Evolutionary conservation across 1,140 invertebrate species (phyloP), one percentile per base, ranked within the genome.

Genomic region (Sarcophaga bullata): DNA sequence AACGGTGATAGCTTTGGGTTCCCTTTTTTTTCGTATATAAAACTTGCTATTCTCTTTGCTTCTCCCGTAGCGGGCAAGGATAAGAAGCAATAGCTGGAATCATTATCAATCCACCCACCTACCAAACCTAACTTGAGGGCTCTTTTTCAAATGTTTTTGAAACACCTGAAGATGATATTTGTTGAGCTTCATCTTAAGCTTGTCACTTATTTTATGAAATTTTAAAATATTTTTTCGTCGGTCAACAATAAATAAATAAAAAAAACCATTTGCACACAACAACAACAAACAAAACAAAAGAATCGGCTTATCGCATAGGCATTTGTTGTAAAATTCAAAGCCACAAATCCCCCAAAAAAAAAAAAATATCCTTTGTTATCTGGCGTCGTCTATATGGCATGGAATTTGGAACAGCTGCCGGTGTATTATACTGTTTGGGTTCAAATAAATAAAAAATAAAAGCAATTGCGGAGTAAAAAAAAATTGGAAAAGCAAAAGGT

Each of bases 401-500:
- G 54, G n/a, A 10, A 52, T 52, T n/a, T n/a, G 52, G 13, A 58
- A n/a, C 54, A 58, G 54, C 54, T 58, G 54, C n/a, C 15, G 54
- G 54, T 58, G n/a, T n/a, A 58, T 58, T n/a, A 58, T n/a, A 15
- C n/a, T 58, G 54, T 58, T 58, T n/a, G n/a, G 54, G 54, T 58
- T n/a, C 54, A 58, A 58, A 58, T 58, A 58, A n/a, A 58, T 15
- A 15, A 37, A 37, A 37, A 37, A 37, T 4, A 37, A 37, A 37
- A 10, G 11, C 54, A n/a, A 58, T 58, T 58, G 11, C 54, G 13
- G 13, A 13, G n/a, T 15, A 58, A 58, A 7, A 58, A 58, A 58
- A 58, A 58, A 13, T n/a, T n/a, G n/a, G n/a, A n/a, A 58, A 58
- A 58, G n/a, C 11, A 58, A 58, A 52, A 58, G 15, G 54, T 15